Percentiles rank a stretch among this genome's conserved stretches.
phyloP scores from a whole-genome alignment of 2,888 invertebrate genomes.

The Copidosoma aretas region DNA sequence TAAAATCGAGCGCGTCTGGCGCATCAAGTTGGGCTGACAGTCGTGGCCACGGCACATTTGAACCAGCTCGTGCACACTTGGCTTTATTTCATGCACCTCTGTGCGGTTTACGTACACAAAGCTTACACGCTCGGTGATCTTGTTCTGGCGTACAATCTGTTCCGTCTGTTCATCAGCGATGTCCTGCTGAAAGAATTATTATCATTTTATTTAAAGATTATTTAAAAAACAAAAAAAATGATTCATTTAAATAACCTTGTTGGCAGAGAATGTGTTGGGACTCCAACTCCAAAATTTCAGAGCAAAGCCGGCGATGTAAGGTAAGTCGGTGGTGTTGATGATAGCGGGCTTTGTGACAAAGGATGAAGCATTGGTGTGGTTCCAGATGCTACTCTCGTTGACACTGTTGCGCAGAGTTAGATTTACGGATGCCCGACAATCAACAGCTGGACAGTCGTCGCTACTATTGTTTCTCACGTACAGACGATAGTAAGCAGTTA shows the following conservation, averaged over 20 bases:
- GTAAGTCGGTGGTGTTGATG: slow-evolving; percentile 64
- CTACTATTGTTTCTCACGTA: slow-evolving; percentile 74
- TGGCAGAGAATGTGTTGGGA: slow-evolving; percentile 47
- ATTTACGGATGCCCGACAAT: slow-evolving; percentile 66
- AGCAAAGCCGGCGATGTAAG: slow-evolving; percentile 75
- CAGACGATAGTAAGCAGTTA: slow-evolving; percentile 60
- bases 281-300: slow-evolving; percentile 85
- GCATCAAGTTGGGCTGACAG: slow-evolving; percentile 79
- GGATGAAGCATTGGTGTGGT: slow-evolving; percentile 70
- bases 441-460: slow-evolving; percentile 70
- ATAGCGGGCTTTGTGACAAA: slow-evolving; percentile 77
- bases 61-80: slow-evolving; percentile 78
- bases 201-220: not conserved
- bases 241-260: not conserved
- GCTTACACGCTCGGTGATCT: slow-evolving; percentile 75
- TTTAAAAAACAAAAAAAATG: not conserved
- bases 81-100: slow-evolving; percentile 77
- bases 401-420: slow-evolving; percentile 66
- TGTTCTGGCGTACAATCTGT: slow-evolving; percentile 43
- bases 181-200: not conserved
- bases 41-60: slow-evolving; percentile 70
- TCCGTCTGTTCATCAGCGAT: not conserved
- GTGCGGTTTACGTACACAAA: slow-evolving; percentile 79
- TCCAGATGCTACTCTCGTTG: slow-evolving; percentile 67
- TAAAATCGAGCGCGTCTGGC: slow-evolving; percentile 73